Percentiles rank a stretch among this genome's conserved stretches.
Conservation (phyloP, 1,140 invertebrate species). For the Cyphomyrmex costatus region DNA sequence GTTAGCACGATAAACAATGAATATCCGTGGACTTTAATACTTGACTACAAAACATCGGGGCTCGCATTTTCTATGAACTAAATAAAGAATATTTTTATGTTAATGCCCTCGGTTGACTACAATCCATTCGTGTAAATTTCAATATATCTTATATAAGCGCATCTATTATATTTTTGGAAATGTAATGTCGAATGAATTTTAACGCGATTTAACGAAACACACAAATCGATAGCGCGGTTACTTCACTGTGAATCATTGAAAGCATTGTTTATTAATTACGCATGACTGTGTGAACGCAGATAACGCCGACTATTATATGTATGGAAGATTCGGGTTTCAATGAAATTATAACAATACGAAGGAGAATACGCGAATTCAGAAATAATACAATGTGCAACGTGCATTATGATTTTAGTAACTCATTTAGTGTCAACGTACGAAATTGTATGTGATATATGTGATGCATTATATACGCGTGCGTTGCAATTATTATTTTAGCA, state of each 20-base stretch:
- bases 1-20: constrained; percentile 32
- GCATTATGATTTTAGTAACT: constrained; percentile 31
- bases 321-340: constrained; percentile 8
- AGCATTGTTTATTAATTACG: constrained; percentile 59
- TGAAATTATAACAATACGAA: constrained; percentile 35
- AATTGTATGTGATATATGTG: constrained; percentile 22
- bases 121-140: background rate
- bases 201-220: constrained; percentile 38
- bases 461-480: constrained; percentile 8
- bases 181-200: constrained; percentile 5
- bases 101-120: constrained; percentile 28
- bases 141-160: background rate
- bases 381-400: constrained; percentile 4
- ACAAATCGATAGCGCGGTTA: constrained; percentile 45
- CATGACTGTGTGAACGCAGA: constrained; percentile 33
- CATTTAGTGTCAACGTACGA: background rate
- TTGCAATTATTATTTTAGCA: background rate
- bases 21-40: constrained; percentile 5
- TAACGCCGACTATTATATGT: constrained; percentile 23
- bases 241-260: constrained; percentile 40
- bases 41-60: background rate
- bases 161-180: constrained; percentile 13
- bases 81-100: constrained; percentile 17
- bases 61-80: background rate
- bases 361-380: constrained; percentile 1